Conservation (phyloP, 2,113 vertebrate genomes). For the Hippocampus barbouri region DNA sequence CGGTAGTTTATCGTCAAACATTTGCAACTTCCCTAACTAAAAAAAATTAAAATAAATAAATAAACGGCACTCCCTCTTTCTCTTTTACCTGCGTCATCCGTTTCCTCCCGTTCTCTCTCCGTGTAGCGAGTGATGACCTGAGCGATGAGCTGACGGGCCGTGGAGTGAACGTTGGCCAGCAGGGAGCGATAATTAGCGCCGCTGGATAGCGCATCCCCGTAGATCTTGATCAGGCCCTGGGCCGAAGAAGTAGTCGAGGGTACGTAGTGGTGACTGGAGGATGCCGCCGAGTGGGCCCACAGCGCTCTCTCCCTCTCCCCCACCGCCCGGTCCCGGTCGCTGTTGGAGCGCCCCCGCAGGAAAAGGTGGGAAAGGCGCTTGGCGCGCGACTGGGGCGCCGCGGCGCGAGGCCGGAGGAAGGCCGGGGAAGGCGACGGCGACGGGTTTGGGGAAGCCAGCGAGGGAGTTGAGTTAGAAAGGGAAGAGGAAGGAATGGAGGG, state of each 20-base stretch:
- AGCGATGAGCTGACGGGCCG: conserved; percentile 72
- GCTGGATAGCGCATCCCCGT: conserved; percentile 75
- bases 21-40: too few relatives aligned
- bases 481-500: conserved; percentile 68
- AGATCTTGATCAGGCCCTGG: conserved; percentile 80
- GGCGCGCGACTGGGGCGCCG: conserved; percentile 73
- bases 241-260: conserved; percentile 70
- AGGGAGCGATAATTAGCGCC: conserved; percentile 79
- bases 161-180: conserved; percentile 73
- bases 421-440: conserved; percentile 69
- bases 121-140: conserved; percentile 80
- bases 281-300: conserved; percentile 79
- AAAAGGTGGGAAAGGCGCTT: conserved; percentile 90
- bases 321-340: conserved; percentile 71
- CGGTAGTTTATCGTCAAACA: too few relatives aligned
- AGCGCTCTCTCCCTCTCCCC: conserved; percentile 75
- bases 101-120: conserved; percentile 73
- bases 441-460: conserved; percentile 69
- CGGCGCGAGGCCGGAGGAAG: conserved; percentile 72
- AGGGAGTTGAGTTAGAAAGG: conserved; percentile 71
- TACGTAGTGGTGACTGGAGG: conserved; percentile 74
- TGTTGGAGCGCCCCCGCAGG: conserved; percentile 76
- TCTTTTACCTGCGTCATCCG: conserved; percentile 68
- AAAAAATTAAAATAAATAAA: too few relatives aligned
- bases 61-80: background rate